Conservation (phyloP, 2,797 vertebrate genomes). For the Chromobotia macracanthus region DNA sequence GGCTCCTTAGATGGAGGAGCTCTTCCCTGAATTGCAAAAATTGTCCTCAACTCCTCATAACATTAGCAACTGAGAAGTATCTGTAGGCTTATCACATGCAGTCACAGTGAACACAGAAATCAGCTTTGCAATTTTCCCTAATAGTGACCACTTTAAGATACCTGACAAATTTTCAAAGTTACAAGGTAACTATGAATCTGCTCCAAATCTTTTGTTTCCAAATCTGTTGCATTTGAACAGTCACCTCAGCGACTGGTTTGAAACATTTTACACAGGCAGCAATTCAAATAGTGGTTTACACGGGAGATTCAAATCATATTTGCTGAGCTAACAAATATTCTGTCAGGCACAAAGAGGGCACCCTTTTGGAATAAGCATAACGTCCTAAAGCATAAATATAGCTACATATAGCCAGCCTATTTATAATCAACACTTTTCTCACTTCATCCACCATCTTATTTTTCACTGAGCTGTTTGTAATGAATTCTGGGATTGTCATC, state of each 20-base stretch:
- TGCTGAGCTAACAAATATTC: too few relatives aligned
- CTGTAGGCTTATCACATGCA: neutral
- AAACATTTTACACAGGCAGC: too few relatives aligned
- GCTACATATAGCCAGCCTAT: too few relatives aligned
- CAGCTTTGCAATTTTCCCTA: neutral
- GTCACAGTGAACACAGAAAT: neutral
- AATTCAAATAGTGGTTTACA: too few relatives aligned
- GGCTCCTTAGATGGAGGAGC: conserved; percentile 2
- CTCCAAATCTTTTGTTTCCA: too few relatives aligned
- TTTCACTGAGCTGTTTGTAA: too few relatives aligned
- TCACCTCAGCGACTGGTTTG: too few relatives aligned
- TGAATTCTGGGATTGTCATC: neutral
- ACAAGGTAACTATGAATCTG: neutral
- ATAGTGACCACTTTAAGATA: neutral
- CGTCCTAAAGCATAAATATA: too few relatives aligned
- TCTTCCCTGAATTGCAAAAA: conserved; percentile 20
- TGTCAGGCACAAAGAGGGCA: too few relatives aligned
- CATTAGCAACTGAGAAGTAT: conserved; percentile 2
- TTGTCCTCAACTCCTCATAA: neutral
- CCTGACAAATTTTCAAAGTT: neutral
- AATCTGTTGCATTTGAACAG: too few relatives aligned
- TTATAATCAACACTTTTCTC: neutral
- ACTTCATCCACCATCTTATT: neutral
- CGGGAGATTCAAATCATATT: too few relatives aligned
- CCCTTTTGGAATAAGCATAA: too few relatives aligned